Evolutionary conservation across 2,797 vertebrate species (phyloP), one percentile per base, ranked within the genome.

Genomic region (Gobio occitaniae): DNA sequence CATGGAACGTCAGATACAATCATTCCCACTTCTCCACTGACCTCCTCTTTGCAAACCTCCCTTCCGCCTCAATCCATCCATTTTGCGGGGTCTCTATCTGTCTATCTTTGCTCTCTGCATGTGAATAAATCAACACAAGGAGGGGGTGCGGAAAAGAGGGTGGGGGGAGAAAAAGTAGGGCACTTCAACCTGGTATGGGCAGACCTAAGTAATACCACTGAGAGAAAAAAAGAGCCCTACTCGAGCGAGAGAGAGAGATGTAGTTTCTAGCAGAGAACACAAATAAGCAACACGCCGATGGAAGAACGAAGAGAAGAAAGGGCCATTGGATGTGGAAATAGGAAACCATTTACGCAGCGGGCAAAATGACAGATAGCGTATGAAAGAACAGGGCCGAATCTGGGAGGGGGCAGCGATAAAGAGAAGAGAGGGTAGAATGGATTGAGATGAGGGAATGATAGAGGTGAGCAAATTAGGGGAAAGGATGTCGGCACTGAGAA

Each of bases 181-280:
- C 94, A 94, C 90, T 92, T 91, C 87, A 92, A 94, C 94, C 93
- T 93, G 93, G 79, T 89, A 88, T 86, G 89, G 89, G 50, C 89
- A 90, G 85, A 92, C 91, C 92, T 89, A 86, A 91, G 90, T 90
- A 93, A 93, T 93, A 94, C 93, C 87, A 90, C 82, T 70, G 89
- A 94, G 88, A 82, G 90, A 88, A 63, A 78, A 32, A 86, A 92
- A 88, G 80, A 89, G 3, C 38, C 38, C 38, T 41, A 41, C 38
- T 41, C 6, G 85, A 90, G 89, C 7, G 87, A 86, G 86, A 87
- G 50, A 10, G 54, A 36, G 86, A 88, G 16, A 83, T 48, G 74
- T 47, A 69, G 63, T 84, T 70, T 52, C 38, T 16, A 69, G 65
- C n/a, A 38, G 78, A 65, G 84, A 80, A 66, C 77, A 84, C 75